Base-by-base conservation (phyloP, 2,888 invertebrate species). In the Seira sanloemensis region DNA sequence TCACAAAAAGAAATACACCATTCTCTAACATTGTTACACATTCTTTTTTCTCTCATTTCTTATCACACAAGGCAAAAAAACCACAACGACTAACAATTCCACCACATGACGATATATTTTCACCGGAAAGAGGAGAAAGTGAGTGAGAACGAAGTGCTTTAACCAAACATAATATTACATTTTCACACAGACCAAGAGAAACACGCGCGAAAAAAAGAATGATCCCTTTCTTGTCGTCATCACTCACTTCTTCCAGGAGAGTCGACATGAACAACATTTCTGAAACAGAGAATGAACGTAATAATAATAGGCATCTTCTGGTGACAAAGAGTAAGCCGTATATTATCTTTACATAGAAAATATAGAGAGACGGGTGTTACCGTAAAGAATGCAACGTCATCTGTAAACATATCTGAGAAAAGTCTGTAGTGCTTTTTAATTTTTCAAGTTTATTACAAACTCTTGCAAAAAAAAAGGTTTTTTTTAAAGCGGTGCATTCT, bases 211-310 rank as follows among this genome's bases (percentile, higher is more conserved):
- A 37, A 74, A 73, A 74, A 81, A 76, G 76, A 76, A 82, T 82
- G 81, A 82, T 82, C 76, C 81, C 81, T 82, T 82, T 82, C 76
- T 75, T 82, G 81, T 82, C 81, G 66, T 82, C 81, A 76, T 82
- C 81, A 82, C 69, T 82, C 81, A 82, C 81, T 76, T 76, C 75
- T 67, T 78, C 78, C 68, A 67, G 81, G 81, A 82, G 76, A 69
- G 76, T 75, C 76, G 75, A 82, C 81, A 82, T 82, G 81, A 82
- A 82, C 71, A 27, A 71, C 25, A 76, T 37, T 76, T 68, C 69
- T 68, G 18, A 82, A 76, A 69, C 75, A 69, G 46, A 71, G 50
- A 76, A 26, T 76, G 81, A 82, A 65, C 76, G 25, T 76, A 82
- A 82, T 75, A 82, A 76, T 82, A 82, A 76, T 75, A 75, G 75